Evolutionary conservation across 2,888 invertebrate species (phyloP).

Genomic region (Hedya salicella): DNA sequence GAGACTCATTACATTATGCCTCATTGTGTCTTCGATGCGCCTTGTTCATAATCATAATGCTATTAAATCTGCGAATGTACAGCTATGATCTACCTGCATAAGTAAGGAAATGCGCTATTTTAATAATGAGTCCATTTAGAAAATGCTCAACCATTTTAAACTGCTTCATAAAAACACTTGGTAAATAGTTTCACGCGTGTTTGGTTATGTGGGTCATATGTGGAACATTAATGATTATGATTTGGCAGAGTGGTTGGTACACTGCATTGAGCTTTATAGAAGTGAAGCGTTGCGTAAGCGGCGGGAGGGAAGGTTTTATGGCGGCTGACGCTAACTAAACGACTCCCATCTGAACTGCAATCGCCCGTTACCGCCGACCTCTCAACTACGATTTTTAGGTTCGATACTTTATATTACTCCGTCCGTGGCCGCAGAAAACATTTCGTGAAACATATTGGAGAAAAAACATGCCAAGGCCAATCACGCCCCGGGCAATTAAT

Average conservation of each 20-base stretch:
- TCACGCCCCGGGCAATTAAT: constrained; percentile 32
- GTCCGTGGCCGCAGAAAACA: background rate
- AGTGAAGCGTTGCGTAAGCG: constrained; percentile 35
- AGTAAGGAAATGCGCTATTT: background rate
- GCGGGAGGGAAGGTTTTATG: constrained; percentile 32
- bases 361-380: constrained; percentile 46
- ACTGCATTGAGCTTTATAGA: constrained; percentile 31
- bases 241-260: constrained; percentile 30
- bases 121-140: background rate
- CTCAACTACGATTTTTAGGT: constrained; percentile 50
- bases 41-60: constrained; percentile 56
- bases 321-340: constrained; percentile 41
- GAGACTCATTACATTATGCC: constrained; percentile 64
- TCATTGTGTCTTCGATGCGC: constrained; percentile 60
- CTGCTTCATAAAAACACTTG: constrained; percentile 4
- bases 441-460: constrained; percentile 12
- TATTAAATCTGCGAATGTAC: constrained; percentile 46
- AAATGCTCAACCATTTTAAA: background rate
- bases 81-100: no score
- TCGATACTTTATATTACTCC: constrained; percentile 45
- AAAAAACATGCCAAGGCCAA: constrained; percentile 34
- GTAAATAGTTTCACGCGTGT: constrained; percentile 26
- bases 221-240: constrained; percentile 38
- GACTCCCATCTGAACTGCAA: constrained; percentile 43
- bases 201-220: constrained; percentile 13